Evolutionary conservation across 2,888 invertebrate species (phyloP), one percentile per base, ranked within the genome.

Genomic region (Chymomyza fuscimana): DNA sequence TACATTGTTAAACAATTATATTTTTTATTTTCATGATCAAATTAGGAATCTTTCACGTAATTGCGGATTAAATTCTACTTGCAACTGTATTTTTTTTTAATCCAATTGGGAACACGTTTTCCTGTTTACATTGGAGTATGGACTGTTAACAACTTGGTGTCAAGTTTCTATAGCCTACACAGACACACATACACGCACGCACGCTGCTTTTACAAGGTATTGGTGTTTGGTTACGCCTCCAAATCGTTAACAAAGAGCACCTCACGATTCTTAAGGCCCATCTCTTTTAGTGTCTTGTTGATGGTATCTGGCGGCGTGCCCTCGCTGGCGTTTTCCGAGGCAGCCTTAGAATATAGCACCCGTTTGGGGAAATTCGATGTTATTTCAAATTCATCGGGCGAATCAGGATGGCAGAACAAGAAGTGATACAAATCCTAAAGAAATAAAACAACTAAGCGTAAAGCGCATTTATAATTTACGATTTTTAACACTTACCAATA

Each of bases 311-410:
- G 78, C 29, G 73, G 77, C 15, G 73, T 69, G 51, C 76, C 76
- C 32, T 80, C 81, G 29, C 71, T 77, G 62, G 60, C 63, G 25
- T 73, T 67, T 52, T 77, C 80, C 4, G 75, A 66, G 12, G 75
- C 74, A 61, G 87, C 77, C 79, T 89, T 91, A 65, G 90, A 86
- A 77, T 95, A 94, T 67, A 99, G 93, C 73, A 96, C 94, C 77
- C 97, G 94, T 90, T 97, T 96, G 0, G 99, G 99, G 91, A 97
- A 99, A 93, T 98, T 98, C 78, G 97, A 98, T 63, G 97, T 97
- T 77, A 99, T 97, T 93, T 98, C 97, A 91, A 99, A 99, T 90
- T 96, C 95, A 90, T 97, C 94, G 1, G 99, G 99, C 15, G 98
- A 95, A 83, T 95, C 95, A 5, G 97, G 97, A 92, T 99, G 97